A percentile compares a stretch with the other conserved stretches of the same genome.
Conservation (phyloP, 2,888 invertebrate genomes). For the Leptura quadrifasciata region DNA sequence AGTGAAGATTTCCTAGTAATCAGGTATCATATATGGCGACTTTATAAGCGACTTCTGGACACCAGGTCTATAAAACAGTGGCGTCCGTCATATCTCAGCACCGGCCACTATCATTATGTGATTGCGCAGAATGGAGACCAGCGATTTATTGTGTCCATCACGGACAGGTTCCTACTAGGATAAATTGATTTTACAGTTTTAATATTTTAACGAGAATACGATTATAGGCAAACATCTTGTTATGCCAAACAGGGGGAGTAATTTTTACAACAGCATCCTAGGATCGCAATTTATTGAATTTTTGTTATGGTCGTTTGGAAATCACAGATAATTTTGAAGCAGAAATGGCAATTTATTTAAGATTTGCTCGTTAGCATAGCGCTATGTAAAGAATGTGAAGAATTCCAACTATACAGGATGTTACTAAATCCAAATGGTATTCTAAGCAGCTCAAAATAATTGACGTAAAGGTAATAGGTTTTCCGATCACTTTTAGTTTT, state of each 20-base stretch:
- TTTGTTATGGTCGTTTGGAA: background rate
- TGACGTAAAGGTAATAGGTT: too few species aligned
- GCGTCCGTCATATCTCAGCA: slow-evolving; percentile 42
- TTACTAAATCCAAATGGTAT: too few species aligned
- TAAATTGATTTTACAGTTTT: slow-evolving; percentile 55
- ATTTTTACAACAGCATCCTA: slow-evolving; percentile 11
- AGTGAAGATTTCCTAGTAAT: slow-evolving; percentile 51
- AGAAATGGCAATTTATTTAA: background rate
- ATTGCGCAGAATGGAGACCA: slow-evolving; percentile 32
- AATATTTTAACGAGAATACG: slow-evolving; percentile 54
- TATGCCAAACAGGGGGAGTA: slow-evolving; percentile 51
- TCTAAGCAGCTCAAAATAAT: too few species aligned
- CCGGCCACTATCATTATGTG: slow-evolving; percentile 39
- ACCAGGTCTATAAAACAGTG: slow-evolving; percentile 53
- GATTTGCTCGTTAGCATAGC: too few species aligned
- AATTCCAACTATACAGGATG: too few species aligned
- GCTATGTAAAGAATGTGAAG: too few species aligned
- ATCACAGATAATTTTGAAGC: background rate
- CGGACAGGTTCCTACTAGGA: slow-evolving; percentile 42
- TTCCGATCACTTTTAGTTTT: too few species aligned
- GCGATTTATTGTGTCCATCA: slow-evolving; percentile 44
- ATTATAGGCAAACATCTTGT: slow-evolving; percentile 48
- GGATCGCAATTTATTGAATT: background rate
- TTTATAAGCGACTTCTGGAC: slow-evolving; percentile 42
- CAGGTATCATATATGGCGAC: slow-evolving; percentile 51